A percentile compares a stretch with the other conserved stretches of the same genome.
phyloP scores from a whole-genome alignment of 2,888 invertebrate species.

The Oeneis ivallda region DNA sequence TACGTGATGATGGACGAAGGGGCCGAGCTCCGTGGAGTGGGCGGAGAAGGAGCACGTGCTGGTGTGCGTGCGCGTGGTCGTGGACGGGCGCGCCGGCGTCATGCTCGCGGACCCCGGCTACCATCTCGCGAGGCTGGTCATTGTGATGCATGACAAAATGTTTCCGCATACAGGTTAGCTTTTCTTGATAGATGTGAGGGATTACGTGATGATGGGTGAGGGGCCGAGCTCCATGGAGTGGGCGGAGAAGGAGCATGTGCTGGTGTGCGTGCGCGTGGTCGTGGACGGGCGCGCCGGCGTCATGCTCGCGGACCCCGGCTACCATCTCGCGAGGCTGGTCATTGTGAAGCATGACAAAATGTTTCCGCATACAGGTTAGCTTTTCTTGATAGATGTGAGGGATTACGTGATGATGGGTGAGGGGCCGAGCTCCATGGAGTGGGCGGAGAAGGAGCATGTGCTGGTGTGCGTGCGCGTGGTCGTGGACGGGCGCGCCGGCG shows the following conservation, averaged over 20 bases:
- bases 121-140: constrained; percentile 92
- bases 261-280: too few species aligned
- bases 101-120: constrained; percentile 95
- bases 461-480: constrained; percentile 88
- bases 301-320: too few species aligned
- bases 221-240: too few species aligned
- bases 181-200: constrained; percentile 67
- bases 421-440: constrained; percentile 80
- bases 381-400: constrained; percentile 64
- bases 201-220: constrained; percentile 81
- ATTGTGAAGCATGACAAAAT: too few species aligned
- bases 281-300: too few species aligned
- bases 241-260: too few species aligned
- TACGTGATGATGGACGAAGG: constrained; percentile 80
- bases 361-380: too few species aligned
- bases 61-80: constrained; percentile 87
- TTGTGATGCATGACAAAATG: constrained; percentile 91
- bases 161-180: constrained; percentile 91
- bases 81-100: constrained; percentile 88
- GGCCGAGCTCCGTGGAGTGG: constrained; percentile 81
- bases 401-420: constrained; percentile 82
- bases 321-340: too few species aligned
- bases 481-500: constrained; percentile 87
- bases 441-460: constrained; percentile 94
- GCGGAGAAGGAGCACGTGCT: constrained; percentile 95